Evolutionary conservation across 2,113 vertebrate species (phyloP).

Genomic region (Thryonomys swinderianus): DNA sequence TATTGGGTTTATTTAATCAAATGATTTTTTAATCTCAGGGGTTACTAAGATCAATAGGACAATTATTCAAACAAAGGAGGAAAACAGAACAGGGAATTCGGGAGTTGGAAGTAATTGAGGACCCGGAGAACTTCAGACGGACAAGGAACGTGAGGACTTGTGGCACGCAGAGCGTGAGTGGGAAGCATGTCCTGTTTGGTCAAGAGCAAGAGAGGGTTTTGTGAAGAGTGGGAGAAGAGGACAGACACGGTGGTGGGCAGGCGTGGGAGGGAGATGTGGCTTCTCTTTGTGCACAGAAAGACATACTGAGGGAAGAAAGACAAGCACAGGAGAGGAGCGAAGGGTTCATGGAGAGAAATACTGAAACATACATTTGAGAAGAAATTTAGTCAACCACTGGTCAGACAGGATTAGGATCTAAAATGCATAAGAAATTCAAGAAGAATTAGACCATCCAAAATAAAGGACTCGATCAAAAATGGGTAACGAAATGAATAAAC

Average conservation of each 20-base stretch:
- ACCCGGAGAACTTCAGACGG: background rate
- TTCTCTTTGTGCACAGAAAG: background rate
- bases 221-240: background rate
- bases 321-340: background rate
- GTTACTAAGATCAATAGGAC: constrained; percentile 31
- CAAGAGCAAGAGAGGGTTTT: background rate
- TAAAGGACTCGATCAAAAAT: background rate
- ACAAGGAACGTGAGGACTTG: background rate
- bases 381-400: background rate
- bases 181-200: background rate
- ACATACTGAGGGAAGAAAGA: background rate
- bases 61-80: constrained; percentile 49
- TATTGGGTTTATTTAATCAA: constrained; percentile 47
- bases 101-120: background rate
- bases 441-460: background rate
- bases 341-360: background rate
- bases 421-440: background rate
- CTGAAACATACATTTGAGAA: background rate
- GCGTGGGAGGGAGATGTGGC: background rate
- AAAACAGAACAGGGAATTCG: background rate
- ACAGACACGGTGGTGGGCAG: background rate
- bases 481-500: background rate
- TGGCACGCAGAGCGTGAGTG: background rate
- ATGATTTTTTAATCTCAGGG: constrained; percentile 26
- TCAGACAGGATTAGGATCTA: background rate